phyloP scores from a whole-genome alignment of 2,888 invertebrate genomes.

The Ceraclea dissimilis region DNA sequence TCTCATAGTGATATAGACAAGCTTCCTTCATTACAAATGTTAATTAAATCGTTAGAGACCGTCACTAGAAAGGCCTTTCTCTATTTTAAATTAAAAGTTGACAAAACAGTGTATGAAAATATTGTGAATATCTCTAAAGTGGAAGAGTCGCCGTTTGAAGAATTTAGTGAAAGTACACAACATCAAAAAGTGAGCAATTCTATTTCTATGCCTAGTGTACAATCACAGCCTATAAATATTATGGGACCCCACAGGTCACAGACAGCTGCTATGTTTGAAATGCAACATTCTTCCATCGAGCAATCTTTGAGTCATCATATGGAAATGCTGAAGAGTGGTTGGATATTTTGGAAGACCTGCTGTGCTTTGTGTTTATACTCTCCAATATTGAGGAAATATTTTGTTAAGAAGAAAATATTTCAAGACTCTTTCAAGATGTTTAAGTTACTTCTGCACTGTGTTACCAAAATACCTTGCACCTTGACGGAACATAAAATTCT shows the following conservation, averaged over 20 bases:
- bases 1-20: slow-evolving; percentile 11
- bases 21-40: slow-evolving; percentile 40
- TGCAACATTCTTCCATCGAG: slow-evolving; percentile 26
- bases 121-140: slow-evolving; percentile 35
- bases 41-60: slow-evolving; percentile 39
- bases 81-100: slow-evolving; percentile 36
- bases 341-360: slow-evolving; percentile 47
- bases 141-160: slow-evolving; percentile 18
- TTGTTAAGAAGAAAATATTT: slow-evolving; percentile 37
- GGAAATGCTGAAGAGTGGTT: slow-evolving; percentile 38
- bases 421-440: slow-evolving; percentile 38
- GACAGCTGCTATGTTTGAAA: slow-evolving; percentile 8
- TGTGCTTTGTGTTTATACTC: slow-evolving; percentile 48
- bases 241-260: slow-evolving; percentile 10
- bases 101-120: slow-evolving; percentile 34
- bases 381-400: slow-evolving; percentile 44
- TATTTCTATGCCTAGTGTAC: background rate
- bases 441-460: slow-evolving; percentile 34
- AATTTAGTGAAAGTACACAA: background rate
- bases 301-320: slow-evolving; percentile 32
- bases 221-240: slow-evolving; percentile 19
- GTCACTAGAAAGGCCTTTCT: slow-evolving; percentile 38
- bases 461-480: slow-evolving; percentile 31
- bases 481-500: slow-evolving; percentile 33
- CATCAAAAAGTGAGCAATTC: background rate